phyloP scores from a whole-genome alignment of 1,140 invertebrate species.

The Caenorhabditis inopinata region DNA sequence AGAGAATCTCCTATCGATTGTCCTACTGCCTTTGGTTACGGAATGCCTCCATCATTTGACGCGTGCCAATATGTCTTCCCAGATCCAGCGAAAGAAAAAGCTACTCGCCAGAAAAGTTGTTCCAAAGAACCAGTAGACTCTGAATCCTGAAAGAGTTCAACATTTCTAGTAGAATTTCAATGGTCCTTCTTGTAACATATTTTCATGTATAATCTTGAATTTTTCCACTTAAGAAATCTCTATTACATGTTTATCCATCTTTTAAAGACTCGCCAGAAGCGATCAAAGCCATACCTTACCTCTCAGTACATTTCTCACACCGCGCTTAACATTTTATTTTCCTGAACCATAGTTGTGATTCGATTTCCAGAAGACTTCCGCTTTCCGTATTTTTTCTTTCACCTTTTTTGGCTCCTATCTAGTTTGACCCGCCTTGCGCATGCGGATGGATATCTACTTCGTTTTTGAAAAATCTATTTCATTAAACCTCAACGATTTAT shows the following conservation, averaged over 20 bases:
- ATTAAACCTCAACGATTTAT: no score
- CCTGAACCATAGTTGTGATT: no score
- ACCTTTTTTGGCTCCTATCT: no score
- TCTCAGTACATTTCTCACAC: not conserved
- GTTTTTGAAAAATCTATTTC: no score
- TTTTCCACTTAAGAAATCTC: not conserved
- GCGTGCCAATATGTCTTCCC: slow-evolving; percentile 3
- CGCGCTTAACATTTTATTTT: not conserved
- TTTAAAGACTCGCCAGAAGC: not conserved
- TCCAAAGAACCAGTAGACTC: no score
- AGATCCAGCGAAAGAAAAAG: not conserved
- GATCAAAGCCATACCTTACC: not conserved
- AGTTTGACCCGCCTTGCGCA: no score
- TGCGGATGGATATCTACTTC: no score
- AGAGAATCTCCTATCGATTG: not conserved
- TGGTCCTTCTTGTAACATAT: not conserved
- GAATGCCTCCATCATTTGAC: not conserved
- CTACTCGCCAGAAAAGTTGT: not conserved
- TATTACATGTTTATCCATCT: not conserved
- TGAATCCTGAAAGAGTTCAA: no score
- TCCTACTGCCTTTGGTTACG: not conserved
- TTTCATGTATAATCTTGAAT: not conserved
- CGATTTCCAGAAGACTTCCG: no score
- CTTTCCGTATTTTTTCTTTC: no score
- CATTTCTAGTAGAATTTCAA: no score